These are phyloP conservation scores for Copidosoma floridanum DNA, from an alignment of 1,140 invertebrate genomes.

Conservation along the genomic window DNA sequence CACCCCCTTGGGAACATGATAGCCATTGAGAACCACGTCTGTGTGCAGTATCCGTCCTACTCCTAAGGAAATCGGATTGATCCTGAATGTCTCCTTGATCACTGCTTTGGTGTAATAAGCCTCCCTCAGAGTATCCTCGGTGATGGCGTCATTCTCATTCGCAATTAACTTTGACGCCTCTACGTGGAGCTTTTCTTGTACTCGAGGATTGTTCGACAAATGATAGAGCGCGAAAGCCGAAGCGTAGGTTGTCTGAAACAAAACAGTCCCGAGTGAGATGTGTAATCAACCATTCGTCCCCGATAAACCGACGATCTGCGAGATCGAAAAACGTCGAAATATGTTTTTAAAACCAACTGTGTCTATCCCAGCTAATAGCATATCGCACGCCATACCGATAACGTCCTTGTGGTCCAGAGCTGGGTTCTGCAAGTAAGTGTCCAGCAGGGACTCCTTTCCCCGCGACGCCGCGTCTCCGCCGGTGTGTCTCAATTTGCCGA, in stretches of 20 bases:
- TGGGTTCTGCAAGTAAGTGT: constrained; percentile 66
- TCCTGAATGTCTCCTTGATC: constrained; percentile 79
- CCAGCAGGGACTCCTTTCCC: constrained; percentile 59
- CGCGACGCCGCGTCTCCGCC: constrained; percentile 28
- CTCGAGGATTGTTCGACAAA: constrained; percentile 68
- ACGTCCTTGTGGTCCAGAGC: constrained; percentile 76
- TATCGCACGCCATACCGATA: constrained; percentile 77
- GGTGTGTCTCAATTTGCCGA: constrained; percentile 53
- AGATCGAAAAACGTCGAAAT: too few relatives aligned
- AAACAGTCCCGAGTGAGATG: too few relatives aligned
- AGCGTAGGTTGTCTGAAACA: constrained; percentile 77
- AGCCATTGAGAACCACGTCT: constrained; percentile 77
- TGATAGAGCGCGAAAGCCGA: constrained; percentile 80
- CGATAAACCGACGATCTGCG: too few relatives aligned
- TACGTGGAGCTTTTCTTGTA: constrained; percentile 70
- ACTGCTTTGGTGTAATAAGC: constrained; percentile 75
- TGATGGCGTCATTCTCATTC: constrained; percentile 56
- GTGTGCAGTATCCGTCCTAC: constrained; percentile 75
- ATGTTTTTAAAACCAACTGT: constrained; percentile 73
- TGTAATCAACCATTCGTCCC: too few relatives aligned
- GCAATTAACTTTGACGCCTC: constrained; percentile 65
- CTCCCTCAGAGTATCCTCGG: constrained; percentile 59
- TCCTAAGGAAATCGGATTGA: constrained; percentile 82
- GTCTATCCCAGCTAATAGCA: constrained; percentile 82
- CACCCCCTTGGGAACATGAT: constrained; percentile 81